Evolutionary conservation across 2,888 invertebrate species (phyloP), one percentile per base, ranked within the genome.

Genomic region (Drosophila acutilabella): DNA sequence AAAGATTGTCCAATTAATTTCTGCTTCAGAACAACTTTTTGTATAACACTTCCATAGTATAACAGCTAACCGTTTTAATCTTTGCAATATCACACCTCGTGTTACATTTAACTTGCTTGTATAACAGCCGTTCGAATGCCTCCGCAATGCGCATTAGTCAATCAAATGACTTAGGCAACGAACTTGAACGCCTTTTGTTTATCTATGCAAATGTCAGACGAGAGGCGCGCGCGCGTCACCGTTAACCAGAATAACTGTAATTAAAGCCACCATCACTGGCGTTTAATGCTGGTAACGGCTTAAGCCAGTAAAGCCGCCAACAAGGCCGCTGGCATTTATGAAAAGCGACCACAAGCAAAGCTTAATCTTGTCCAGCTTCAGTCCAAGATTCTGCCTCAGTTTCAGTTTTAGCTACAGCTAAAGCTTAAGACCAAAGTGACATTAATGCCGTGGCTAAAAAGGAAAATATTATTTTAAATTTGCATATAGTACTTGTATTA

Each of bases 281-380:
- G 30, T 30, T 30, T 30, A 30, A 30, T 71, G 66, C 44, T 44
- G 53, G 53, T 26, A 41, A 56, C 48, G 38, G 56, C 71, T 73
- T 30, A 64, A 38, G 56, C 52, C 65, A 73, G n/a, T 80, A 13
- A 89, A 83, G 70, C 67, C 78, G 57, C 59, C 64, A 33, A 62
- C 89, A 83, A 89, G 83, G 83, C 78, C 81, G 64, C 65, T 85
- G 80, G 76, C 88, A 88, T 88, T 85, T 88, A 72, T 69, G 80
- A 64, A 66, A 78, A 75, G 40, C 58, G 36, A 33, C 54, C 42
- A 48, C 40, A 57, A 41, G 52, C 64, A 44, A 36, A 56, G 13
- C 68, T 53, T 64, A 74, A 79, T 79, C 76, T 74, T 59, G 75
- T 69, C 80, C 75, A 79, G 80, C 75, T 13, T 16, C 16, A 30